These are phyloP conservation scores for Leucopsar rothschildi DNA, from an alignment of 2,113 vertebrate genomes.

Conservation along the genomic window DNA sequence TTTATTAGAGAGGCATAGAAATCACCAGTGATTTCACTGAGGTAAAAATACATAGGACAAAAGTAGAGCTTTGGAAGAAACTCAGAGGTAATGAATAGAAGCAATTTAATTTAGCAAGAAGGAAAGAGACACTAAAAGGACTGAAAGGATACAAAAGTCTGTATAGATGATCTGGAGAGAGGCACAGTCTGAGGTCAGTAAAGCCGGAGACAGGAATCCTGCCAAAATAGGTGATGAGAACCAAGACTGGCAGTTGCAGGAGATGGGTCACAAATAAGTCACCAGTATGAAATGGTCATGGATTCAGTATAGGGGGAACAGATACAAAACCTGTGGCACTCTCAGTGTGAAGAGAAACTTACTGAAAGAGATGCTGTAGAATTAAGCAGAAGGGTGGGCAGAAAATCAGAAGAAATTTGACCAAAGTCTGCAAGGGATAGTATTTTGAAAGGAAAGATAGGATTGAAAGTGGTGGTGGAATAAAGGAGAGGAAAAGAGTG, in stretches of 20 bases:
- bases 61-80: not conserved
- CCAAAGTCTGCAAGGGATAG: not conserved
- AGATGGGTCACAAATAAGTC: not conserved
- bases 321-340: not conserved
- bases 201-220: not conserved
- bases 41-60: not conserved
- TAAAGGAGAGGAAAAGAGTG: not conserved
- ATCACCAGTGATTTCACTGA: not conserved
- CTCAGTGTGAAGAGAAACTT: not conserved
- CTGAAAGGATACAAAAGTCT: not conserved
- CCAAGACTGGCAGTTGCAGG: not conserved
- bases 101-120: not conserved
- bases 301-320: not conserved
- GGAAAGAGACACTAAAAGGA: not conserved
- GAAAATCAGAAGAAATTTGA: not conserved
- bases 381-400: not conserved
- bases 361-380: not conserved
- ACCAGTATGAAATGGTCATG: not conserved
- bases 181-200: not conserved
- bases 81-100: not conserved
- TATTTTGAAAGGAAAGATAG: not conserved
- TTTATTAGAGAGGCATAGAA: not conserved
- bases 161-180: not conserved
- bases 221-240: not conserved
- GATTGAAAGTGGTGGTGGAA: not conserved